Percentiles rank a stretch among this genome's conserved stretches.
Evolutionary conservation across 2,113 vertebrate species (phyloP).

Genomic region (Anhinga rufa): DNA sequence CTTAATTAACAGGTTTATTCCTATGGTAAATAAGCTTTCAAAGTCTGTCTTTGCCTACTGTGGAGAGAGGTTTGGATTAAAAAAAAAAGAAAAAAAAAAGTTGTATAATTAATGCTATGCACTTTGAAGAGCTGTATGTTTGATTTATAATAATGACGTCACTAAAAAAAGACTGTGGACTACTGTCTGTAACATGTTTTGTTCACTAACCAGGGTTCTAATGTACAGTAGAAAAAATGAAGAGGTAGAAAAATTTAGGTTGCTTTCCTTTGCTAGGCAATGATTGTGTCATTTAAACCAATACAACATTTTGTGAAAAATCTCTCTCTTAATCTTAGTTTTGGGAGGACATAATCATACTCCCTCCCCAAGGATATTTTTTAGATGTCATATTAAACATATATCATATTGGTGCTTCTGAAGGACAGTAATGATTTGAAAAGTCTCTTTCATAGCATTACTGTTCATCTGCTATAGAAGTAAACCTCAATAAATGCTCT

Average conservation of each 20-base stretch:
- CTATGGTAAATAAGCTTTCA: not conserved
- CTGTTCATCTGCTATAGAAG: not conserved
- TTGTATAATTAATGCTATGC: not conserved
- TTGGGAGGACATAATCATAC: not conserved
- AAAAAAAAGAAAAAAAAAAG: not conserved
- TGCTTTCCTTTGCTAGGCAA: not conserved
- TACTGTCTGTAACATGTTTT: not conserved
- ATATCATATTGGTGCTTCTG: not conserved
- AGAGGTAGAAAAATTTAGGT: not conserved
- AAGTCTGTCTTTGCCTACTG: not conserved
- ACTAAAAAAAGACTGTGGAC: not conserved
- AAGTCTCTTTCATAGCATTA: not conserved
- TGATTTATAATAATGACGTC: not conserved
- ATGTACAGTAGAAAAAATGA: not conserved
- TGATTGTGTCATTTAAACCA: not conserved
- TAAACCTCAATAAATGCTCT: not conserved
- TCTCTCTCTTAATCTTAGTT: not conserved
- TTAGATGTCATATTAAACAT: not conserved
- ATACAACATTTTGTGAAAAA: not conserved
- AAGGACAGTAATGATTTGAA: not conserved
- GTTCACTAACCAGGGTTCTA: not conserved
- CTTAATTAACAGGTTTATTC: not conserved
- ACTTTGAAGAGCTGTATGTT: not conserved
- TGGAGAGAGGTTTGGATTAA: not conserved
- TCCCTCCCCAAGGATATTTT: accelerated